Base-by-base conservation (phyloP, 2,797 vertebrate genomes). In the Lacerta bilineata region DNA sequence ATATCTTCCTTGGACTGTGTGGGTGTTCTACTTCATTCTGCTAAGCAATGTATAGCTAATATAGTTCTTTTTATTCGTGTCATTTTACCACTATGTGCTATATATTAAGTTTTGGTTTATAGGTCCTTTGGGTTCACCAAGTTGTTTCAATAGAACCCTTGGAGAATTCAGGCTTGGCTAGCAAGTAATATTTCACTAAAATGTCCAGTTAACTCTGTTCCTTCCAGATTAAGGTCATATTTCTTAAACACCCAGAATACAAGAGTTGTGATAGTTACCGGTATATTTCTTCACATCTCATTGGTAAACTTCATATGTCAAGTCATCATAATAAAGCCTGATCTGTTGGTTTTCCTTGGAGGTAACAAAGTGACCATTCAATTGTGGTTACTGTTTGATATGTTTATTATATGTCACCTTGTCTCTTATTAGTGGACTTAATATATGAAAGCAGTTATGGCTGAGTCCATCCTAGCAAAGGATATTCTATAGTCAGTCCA, bases 1-100 rank as follows among this genome's bases (percentile, higher is more conserved):
- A 81, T 87, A 81, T 87, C 74, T 82, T 20, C 13, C 55, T 87
- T 81, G 86, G 71, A 81, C n/a, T 61, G 59, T 13, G 50, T 41
- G 27, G 13, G 2, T 33, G 36, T n/a, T 64, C 68, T 43, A 87
- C 27, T 82, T 75, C 13, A 27, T 29, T 59, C 69, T 29, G 23
- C 33, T 84, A 41, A 41, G 69, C 11, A 84, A 41, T 15, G 27
- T 17, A 84, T 75, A 55, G 29, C 15, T 55, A 75, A 61, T 61
- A 84, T 25, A 75, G 4, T 50, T n/a, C 39, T 71, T 72, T n/a
- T 59, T 59, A 59, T 75, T 33, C 4, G 17, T 41, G 33, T 36
- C 46, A 61, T 5, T 41, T 84, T 75, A 84, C 55, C 50, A 17
- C 25, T 27, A 41, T 75, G 7, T 61, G 29, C 23, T 74, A 59